Percentiles rank a stretch among this genome's conserved stretches.
phyloP scores from a whole-genome alignment of 2,113 vertebrate species.

The Pachycephala philippinensis region DNA sequence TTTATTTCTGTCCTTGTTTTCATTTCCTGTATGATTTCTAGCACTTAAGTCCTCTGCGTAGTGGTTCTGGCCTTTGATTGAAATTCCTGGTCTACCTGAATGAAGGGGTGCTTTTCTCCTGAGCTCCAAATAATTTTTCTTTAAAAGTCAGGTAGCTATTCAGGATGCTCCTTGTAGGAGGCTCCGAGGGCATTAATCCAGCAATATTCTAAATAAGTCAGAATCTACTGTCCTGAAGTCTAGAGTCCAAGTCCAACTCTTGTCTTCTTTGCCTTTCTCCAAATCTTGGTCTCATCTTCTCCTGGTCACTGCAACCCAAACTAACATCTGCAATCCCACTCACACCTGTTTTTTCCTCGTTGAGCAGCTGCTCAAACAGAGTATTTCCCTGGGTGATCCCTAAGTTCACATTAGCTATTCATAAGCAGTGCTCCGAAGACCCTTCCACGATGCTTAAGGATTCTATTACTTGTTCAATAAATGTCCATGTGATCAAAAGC shows the following conservation, averaged over 20 bases:
- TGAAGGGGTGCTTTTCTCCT: not conserved
- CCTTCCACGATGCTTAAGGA: not conserved
- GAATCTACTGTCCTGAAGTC: not conserved
- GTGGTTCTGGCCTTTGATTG: not conserved
- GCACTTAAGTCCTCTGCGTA: not conserved
- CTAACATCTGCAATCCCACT: not conserved
- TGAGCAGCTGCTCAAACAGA: not conserved
- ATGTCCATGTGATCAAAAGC: not conserved
- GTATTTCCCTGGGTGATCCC: not conserved
- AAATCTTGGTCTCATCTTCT: not conserved
- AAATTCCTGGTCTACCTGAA: not conserved
- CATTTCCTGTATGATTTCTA: not conserved
- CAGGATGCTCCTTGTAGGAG: not conserved
- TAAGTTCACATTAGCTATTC: not conserved
- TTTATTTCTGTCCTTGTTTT: not conserved
- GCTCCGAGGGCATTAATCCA: not conserved
- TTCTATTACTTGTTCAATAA: not conserved
- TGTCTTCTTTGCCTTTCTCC: not conserved
- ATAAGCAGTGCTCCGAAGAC: not conserved
- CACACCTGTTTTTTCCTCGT: accelerated
- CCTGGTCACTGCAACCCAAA: not conserved
- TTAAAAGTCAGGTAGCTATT: not conserved
- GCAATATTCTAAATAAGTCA: not conserved
- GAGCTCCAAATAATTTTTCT: not conserved
- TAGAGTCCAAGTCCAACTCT: not conserved